phyloP scores from a whole-genome alignment of 2,113 vertebrate genomes.

The Clarias gariepinus region DNA sequence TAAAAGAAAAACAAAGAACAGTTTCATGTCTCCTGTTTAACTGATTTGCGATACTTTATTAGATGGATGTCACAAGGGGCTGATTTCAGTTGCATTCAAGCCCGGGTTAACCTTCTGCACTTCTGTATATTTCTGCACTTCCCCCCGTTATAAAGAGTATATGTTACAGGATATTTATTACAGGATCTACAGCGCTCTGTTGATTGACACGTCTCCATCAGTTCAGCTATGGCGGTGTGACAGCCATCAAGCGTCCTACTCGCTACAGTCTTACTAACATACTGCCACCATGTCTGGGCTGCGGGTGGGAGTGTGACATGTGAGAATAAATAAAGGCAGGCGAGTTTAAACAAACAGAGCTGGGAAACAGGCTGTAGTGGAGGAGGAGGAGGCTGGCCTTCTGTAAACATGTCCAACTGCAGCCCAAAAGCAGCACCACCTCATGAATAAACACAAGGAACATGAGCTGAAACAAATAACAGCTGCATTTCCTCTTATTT shows the following conservation, averaged over 20 bases:
- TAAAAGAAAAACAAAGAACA: background rate
- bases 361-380: constrained; percentile 39
- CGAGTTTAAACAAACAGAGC: constrained; percentile 50
- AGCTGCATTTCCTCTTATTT: constrained; percentile 16
- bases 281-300: constrained; percentile 37
- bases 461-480: constrained; percentile 4
- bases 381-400: constrained; percentile 36
- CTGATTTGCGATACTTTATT: background rate
- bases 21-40: background rate
- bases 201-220: constrained; percentile 16
- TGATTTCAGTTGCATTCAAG: background rate
- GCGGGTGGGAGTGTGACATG: constrained; percentile 41
- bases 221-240: background rate
- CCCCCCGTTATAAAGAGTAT: background rate
- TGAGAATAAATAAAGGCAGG: constrained; percentile 45
- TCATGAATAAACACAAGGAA: constrained; percentile 44
- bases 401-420: constrained; percentile 49
- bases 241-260: background rate
- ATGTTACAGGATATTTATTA: background rate
- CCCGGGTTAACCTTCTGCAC: background rate
- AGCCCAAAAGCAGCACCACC: constrained; percentile 41
- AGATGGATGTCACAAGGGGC: background rate
- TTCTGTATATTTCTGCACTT: background rate
- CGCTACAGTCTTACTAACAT: background rate
- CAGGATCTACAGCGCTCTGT: background rate